Base-by-base conservation (phyloP, 2,888 invertebrate genomes). In the Caenorhabditis wallacei region DNA sequence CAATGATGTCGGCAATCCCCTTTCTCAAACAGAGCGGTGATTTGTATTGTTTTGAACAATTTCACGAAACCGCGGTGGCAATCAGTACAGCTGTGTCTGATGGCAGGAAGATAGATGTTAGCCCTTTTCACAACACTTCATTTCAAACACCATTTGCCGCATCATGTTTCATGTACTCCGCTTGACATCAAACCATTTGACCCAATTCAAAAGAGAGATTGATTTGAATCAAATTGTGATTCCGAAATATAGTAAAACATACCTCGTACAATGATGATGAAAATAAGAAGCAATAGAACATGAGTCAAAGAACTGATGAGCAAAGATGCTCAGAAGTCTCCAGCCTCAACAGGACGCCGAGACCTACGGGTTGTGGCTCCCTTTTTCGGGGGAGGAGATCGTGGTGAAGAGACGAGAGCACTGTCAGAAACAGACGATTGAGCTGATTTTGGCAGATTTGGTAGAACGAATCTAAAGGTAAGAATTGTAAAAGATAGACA, bases 141-240 rank as follows among this genome's bases (percentile, higher is more conserved):
- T 76, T 76, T 76, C 66, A 76, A 76, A 76, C 59, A 37, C 43
- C 66, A 46, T 75, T 76, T 69, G 76, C 76, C 76, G 76, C 76
- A 69, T 76, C 76, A 69, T 76, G 69, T 76, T 76, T 76, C 76
- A 76, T 76, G 68, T 61, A 76, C 76, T 76, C 56, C 64, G 51
- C 37, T 63, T 48, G 57, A 76, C 76, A 68, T 22, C 4, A 53
- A 66, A 69, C 48, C 76, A 43, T 69, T 54, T 76, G 76, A 76
- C 76, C 76, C 51, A 76, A 76, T 76, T 76, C 24, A 51, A 22
- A 46, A n/a, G 24, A 30, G n/a, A 51, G 76, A 69, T 69, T 68
- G 66, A 76, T 68, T 22, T 30, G n/a, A 51, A 37, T 22, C n/a
- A 18, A 40, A 10, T 5, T 11, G n/a, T 11, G 20, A 18, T 18